These are phyloP conservation scores for Pemphigus obesinymphae DNA, from an alignment of 1,140 invertebrate genomes.

Conservation along the genomic window DNA sequence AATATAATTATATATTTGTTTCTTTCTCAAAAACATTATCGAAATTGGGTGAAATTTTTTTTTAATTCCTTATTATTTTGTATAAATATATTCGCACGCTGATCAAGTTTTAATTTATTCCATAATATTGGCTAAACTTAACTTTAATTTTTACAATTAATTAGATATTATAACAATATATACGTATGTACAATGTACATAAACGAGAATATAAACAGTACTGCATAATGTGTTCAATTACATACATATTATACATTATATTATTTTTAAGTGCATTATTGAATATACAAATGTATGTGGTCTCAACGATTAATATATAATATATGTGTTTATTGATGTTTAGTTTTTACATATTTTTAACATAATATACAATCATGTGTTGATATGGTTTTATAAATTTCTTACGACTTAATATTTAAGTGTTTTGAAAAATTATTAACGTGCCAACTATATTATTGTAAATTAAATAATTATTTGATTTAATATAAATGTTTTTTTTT, in stretches of 20 bases:
- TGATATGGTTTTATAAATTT: background rate
- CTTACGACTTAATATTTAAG: background rate
- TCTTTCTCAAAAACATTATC: too few species aligned
- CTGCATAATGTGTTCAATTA: conserved; percentile 1
- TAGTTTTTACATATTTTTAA: background rate
- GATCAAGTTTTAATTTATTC: too few species aligned
- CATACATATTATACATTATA: background rate
- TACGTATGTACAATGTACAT: background rate
- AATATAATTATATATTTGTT: too few species aligned
- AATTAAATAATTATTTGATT: background rate
- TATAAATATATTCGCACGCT: too few species aligned
- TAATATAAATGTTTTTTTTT: background rate
- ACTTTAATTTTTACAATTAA: too few species aligned
- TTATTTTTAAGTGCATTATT: background rate
- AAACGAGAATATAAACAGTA: too few species aligned
- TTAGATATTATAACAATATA: too few species aligned
- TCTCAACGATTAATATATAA: background rate
- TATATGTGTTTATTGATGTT: background rate
- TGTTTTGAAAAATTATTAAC: background rate
- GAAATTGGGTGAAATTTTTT: too few species aligned
- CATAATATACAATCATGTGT: background rate
- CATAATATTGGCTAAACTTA: too few species aligned
- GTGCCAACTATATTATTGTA: background rate
- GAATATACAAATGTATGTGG: background rate
- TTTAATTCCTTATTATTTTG: too few species aligned